Evolutionary conservation across 2,113 vertebrate genomes (phyloP).

Genomic region (Hippocampus abdominalis): DNA sequence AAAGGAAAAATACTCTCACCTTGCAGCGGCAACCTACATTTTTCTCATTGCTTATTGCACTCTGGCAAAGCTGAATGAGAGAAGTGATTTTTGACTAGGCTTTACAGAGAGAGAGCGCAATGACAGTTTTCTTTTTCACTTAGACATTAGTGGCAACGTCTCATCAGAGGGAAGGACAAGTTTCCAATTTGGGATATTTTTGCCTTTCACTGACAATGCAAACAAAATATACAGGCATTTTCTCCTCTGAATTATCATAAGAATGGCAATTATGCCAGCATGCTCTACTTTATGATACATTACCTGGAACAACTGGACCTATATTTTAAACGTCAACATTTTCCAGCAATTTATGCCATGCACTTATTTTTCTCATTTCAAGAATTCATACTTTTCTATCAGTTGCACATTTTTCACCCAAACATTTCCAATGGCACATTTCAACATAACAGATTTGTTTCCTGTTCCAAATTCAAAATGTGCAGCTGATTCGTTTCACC

Average conservation of each 20-base stretch:
- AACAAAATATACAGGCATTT: too few species aligned
- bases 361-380: too few species aligned
- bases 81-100: slow-evolving; percentile 20
- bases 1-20: slow-evolving; percentile 33
- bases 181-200: background rate
- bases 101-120: slow-evolving; percentile 20
- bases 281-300: background rate
- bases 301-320: too few species aligned
- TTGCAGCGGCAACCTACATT: slow-evolving; percentile 25
- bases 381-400: too few species aligned
- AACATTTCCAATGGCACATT: too few species aligned
- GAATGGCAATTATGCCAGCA: background rate
- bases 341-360: too few species aligned
- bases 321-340: too few species aligned
- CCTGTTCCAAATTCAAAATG: too few species aligned
- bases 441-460: too few species aligned
- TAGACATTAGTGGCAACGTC: slow-evolving; percentile 4
- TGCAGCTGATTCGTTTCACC: too few species aligned
- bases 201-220: background rate
- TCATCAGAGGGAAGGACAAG: background rate
- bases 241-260: background rate
- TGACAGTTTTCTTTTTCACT: slow-evolving; percentile 17
- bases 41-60: slow-evolving; percentile 21
- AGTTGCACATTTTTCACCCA: too few species aligned
- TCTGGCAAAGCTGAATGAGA: slow-evolving; percentile 31